Evolutionary conservation across 2,888 invertebrate species (phyloP).

Genomic region (Epinotia nisella): DNA sequence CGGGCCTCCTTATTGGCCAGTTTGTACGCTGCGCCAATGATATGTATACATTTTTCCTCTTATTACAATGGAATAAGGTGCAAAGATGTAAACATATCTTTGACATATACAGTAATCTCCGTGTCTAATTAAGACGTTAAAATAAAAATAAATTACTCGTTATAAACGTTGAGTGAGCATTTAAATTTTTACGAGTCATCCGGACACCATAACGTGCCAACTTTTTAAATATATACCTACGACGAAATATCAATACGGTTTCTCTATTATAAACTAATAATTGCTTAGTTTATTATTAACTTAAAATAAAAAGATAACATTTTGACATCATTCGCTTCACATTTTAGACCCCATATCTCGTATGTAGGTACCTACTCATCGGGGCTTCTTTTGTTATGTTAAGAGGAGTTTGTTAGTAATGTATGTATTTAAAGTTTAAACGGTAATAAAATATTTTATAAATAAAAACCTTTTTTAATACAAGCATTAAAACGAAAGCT

Average conservation of each 20-base stretch:
- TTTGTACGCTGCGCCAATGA: constrained; percentile 50
- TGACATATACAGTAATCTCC: constrained; percentile 48
- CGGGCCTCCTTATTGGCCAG: constrained; percentile 53
- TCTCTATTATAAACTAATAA: constrained; percentile 23
- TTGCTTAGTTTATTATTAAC: constrained; percentile 3
- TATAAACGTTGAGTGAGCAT: constrained; percentile 52
- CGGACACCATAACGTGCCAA: constrained; percentile 57
- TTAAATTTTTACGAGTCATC: constrained; percentile 59
- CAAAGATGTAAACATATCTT: background rate
- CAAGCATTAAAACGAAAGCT: too few relatives aligned
- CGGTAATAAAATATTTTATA: too few relatives aligned
- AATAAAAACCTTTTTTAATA: too few relatives aligned
- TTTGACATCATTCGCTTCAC: background rate
- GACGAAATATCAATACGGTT: constrained; percentile 18
- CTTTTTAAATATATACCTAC: constrained; percentile 52
- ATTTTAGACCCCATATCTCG: background rate
- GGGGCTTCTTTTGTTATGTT: too few relatives aligned
- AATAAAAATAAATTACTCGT: constrained; percentile 62
- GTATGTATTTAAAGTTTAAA: too few relatives aligned
- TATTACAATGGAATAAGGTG: background rate
- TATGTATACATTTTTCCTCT: background rate
- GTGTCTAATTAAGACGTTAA: constrained; percentile 65
- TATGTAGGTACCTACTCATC: too few relatives aligned
- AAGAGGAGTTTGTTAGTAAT: too few relatives aligned
- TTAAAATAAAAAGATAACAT: background rate